Evolutionary conservation across 1,140 invertebrate species (phyloP).

Genomic region (Drosophila varians): DNA sequence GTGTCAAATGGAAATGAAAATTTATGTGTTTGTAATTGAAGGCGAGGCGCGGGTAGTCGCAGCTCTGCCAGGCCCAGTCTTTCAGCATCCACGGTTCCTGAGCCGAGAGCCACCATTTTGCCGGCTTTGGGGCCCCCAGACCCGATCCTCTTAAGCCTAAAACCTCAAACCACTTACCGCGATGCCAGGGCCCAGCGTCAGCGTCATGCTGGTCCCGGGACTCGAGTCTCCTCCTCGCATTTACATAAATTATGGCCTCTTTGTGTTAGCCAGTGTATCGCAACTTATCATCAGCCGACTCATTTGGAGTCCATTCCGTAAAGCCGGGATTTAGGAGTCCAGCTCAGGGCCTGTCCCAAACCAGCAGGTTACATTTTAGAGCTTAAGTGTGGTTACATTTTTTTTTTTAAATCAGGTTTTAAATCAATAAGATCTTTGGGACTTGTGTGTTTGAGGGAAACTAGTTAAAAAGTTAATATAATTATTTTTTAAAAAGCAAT

Average conservation of each 20-base stretch:
- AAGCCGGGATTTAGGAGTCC: constrained; percentile 5
- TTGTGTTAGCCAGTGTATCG: constrained; percentile 45
- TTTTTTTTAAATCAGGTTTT: not conserved
- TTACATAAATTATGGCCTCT: constrained; percentile 74
- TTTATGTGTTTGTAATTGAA: constrained; percentile 83
- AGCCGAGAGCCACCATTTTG: constrained; percentile 44
- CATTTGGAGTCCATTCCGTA: constrained; percentile 19
- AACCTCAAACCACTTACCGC: constrained; percentile 12
- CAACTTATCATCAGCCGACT: constrained; percentile 38
- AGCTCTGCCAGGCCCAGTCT: constrained; percentile 9
- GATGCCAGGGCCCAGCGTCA: constrained; percentile 29
- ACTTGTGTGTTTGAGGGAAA: not conserved
- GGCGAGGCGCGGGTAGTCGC: constrained; percentile 59
- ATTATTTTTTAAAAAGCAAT: too few species aligned
- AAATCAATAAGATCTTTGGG: not conserved
- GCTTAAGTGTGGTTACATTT: not conserved
- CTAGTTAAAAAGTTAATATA: too few species aligned
- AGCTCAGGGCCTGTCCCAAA: not conserved
- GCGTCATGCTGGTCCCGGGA: constrained; percentile 54
- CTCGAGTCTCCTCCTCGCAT: constrained; percentile 41
- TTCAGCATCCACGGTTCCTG: constrained; percentile 12
- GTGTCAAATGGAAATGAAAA: constrained; percentile 83
- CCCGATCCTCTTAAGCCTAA: not conserved
- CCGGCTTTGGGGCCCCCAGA: constrained; percentile 23
- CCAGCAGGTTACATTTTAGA: not conserved